Base-by-base conservation (phyloP, 2,888 invertebrate species). In the Pristionchus maxplancki region DNA sequence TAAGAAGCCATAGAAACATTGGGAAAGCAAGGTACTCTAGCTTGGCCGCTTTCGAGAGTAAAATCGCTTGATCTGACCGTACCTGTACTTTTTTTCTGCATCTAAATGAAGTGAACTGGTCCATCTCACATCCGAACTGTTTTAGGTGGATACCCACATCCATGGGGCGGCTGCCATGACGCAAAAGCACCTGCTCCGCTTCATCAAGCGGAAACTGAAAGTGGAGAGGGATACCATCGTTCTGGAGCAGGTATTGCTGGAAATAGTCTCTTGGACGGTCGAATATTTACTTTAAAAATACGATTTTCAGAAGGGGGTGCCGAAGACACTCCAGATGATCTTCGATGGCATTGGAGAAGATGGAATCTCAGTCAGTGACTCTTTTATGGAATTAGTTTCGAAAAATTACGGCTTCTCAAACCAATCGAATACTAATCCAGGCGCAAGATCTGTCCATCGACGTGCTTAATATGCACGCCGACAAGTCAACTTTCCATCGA, bases 81-180 rank as follows among this genome's bases (percentile, higher is more conserved):
- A n/a, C n/a, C n/a, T n/a, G n/a, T n/a, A n/a, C n/a, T n/a, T n/a
- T n/a, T n/a, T n/a, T n/a, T n/a, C n/a, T n/a, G n/a, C n/a, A n/a
- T n/a, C n/a, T n/a, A n/a, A n/a, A n/a, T n/a, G n/a, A n/a, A n/a
- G 11, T 15, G 31, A 34, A 31, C 15, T 28, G 28, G 31, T 17
- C 34, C 11, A 78, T n/a, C n/a, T n/a, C n/a, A n/a, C n/a, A n/a
- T n/a, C n/a, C n/a, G n/a, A 37, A 71, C 37, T 31, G 13, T 13
- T 20, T 0, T 96, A 98, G 96, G 99, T 99, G 92, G 99, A 99
- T 95, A 99, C 99, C 74, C 99, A 99, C 96, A 98, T 99, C 94
- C 99, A 99, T 95, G 99, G 98, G 0, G 98, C 99, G 0, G 98
- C 98, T 0, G 98, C 98, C 95, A 99, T 99, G 99, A 99, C 99